phyloP scores from a whole-genome alignment of 2,113 vertebrate species.

The Notothenia rossii region DNA sequence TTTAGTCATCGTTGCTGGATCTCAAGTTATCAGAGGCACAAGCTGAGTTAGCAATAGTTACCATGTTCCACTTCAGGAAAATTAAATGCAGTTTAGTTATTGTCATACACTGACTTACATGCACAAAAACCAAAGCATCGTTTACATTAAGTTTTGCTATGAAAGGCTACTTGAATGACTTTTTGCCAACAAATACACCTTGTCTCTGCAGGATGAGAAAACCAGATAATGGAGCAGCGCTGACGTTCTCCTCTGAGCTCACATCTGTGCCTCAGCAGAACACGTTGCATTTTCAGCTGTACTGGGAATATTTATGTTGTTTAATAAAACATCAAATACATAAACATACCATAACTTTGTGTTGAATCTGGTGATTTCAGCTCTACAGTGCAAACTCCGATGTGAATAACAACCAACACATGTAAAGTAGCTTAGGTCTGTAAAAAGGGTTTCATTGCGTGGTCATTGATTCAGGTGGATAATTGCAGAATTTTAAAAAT shows the following conservation, averaged over 20 bases:
- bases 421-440: neutral
- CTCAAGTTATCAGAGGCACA: too few relatives aligned
- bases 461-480: neutral
- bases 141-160: too few relatives aligned
- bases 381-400: too few relatives aligned
- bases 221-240: constrained; percentile 25
- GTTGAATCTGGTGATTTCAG: neutral
- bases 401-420: neutral
- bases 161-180: neutral
- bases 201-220: constrained; percentile 73
- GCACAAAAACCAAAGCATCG: neutral
- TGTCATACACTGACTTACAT: neutral
- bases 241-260: neutral
- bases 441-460: neutral
- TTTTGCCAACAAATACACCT: neutral
- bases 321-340: constrained; percentile 16
- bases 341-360: neutral
- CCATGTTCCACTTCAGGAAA: neutral
- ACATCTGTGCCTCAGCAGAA: neutral
- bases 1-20: too few relatives aligned
- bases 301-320: neutral
- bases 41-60: neutral
- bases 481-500: neutral
- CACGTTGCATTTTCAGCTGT: neutral
- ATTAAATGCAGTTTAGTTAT: too few relatives aligned